These are phyloP conservation scores for Urocynchramus pylzowi DNA, from an alignment of 2,113 vertebrate species.

Conservation along the genomic window DNA sequence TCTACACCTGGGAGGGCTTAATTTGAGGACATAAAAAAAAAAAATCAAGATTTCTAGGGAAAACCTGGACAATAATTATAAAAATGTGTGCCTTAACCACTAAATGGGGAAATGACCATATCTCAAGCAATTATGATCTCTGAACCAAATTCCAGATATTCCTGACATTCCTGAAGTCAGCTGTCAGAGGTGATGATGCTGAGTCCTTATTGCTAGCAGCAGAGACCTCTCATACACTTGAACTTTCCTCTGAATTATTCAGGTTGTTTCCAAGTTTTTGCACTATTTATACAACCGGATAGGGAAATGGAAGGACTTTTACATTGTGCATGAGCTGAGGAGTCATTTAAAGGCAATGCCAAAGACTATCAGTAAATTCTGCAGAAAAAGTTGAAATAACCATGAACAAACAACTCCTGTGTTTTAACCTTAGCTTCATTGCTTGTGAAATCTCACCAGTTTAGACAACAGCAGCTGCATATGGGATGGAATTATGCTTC, in stretches of 20 bases:
- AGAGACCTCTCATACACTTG: neutral
- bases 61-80: neutral
- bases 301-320: neutral
- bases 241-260: neutral
- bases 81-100: neutral
- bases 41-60: neutral
- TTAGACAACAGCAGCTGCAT: neutral
- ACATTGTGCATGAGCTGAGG: neutral
- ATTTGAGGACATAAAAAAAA: neutral
- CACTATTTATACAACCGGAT: neutral
- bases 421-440: neutral
- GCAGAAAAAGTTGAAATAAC: neutral
- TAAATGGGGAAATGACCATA: neutral
- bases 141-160: neutral
- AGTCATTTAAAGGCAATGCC: neutral
- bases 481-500: neutral
- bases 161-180: neutral
- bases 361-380: neutral
- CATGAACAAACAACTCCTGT: neutral
- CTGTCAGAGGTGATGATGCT: neutral
- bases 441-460: neutral
- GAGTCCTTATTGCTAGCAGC: neutral
- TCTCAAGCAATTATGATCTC: accelerated
- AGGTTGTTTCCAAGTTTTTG: neutral
- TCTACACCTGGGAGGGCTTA: neutral